A percentile compares a stretch with the other conserved stretches of the same genome.
Conservation (phyloP, 2,888 invertebrate genomes). For the Rosalia funebris region DNA sequence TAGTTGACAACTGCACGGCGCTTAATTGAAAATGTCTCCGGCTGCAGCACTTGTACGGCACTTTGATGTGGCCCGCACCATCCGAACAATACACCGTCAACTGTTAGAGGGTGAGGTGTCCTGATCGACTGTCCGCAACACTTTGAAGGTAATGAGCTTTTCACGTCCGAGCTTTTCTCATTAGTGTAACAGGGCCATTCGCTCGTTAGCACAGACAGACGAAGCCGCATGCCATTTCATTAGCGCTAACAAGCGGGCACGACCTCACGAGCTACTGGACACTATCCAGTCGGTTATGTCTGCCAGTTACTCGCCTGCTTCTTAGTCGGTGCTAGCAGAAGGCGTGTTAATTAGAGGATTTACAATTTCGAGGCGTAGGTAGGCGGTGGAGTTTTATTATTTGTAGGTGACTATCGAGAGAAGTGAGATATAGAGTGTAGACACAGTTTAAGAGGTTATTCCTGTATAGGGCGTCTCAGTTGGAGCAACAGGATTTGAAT, state of each 20-base stretch:
- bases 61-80: slow-evolving; percentile 54
- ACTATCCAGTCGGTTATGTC: slow-evolving; percentile 20
- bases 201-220: slow-evolving; percentile 59
- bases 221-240: slow-evolving; percentile 61
- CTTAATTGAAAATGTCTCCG: slow-evolving; percentile 23
- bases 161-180: slow-evolving; percentile 63
- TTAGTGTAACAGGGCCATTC: slow-evolving; percentile 62
- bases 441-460: no score
- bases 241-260: slow-evolving; percentile 59
- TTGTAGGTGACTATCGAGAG: no score
- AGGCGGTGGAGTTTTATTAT: not conserved
- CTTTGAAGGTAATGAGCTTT: slow-evolving; percentile 62
- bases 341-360: slow-evolving; percentile 29
- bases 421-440: no score
- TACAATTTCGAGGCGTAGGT: slow-evolving; percentile 12
- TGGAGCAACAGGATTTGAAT: no score
- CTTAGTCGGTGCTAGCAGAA: slow-evolving; percentile 31
- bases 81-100: slow-evolving; percentile 53
- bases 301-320: slow-evolving; percentile 23
- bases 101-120: slow-evolving; percentile 43
- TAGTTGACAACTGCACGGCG: slow-evolving; percentile 14
- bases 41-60: slow-evolving; percentile 11
- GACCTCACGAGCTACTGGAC: slow-evolving; percentile 27
- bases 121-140: slow-evolving; percentile 58
- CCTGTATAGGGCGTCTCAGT: no score